A percentile compares a stretch with the other conserved stretches of the same genome.
Evolutionary conservation across 2,888 invertebrate species (phyloP).

Genomic region (Dione juno): DNA sequence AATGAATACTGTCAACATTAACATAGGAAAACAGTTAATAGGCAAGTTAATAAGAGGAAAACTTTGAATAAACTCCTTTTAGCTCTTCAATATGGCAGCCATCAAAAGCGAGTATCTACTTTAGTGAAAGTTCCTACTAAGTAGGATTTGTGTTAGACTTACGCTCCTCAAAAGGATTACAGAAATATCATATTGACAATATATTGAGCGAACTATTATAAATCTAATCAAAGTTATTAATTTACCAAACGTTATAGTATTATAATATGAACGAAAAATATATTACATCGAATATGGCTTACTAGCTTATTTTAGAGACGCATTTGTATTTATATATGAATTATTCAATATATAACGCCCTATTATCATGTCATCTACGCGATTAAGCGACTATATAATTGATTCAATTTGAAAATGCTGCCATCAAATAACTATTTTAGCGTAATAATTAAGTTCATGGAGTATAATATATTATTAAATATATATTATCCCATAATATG

Average conservation of each 20-base stretch:
- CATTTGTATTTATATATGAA: slow-evolving; percentile 24
- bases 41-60: slow-evolving; percentile 79
- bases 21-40: slow-evolving; percentile 73
- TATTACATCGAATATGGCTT: slow-evolving; percentile 1
- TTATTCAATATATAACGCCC: slow-evolving; percentile 18
- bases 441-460: background rate
- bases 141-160: slow-evolving; percentile 80
- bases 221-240: slow-evolving; percentile 23
- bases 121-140: slow-evolving; percentile 77
- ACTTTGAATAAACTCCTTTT: slow-evolving; percentile 77
- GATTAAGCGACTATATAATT: slow-evolving; percentile 21
- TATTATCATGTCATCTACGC: slow-evolving; percentile 26
- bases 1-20: slow-evolving; percentile 57
- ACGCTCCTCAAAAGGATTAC: slow-evolving; percentile 74
- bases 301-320: slow-evolving; percentile 18
- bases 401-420: slow-evolving; percentile 17
- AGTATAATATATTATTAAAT: background rate
- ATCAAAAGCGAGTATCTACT: slow-evolving; percentile 79
- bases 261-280: slow-evolving; percentile 2
- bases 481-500: no score
- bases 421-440: slow-evolving; percentile 2
- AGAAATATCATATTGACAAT: slow-evolving; percentile 70
- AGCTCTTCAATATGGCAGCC: slow-evolving; percentile 76
- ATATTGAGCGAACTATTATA: slow-evolving; percentile 51
- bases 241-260: background rate